These are phyloP conservation scores for human (Homo sapiens) DNA, from an alignment of 2,113 vertebrate species.

Conservation along the genomic window GRCh38 chr1:183620001-183620500, in stretches of 20 bases:
- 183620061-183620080: neutral
- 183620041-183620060: neutral
- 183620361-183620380: neutral
- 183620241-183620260: neutral
- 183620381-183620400: neutral
- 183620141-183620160: constrained; percentile 7
- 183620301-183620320: neutral
- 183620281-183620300: neutral
- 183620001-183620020: neutral
- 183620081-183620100: constrained; percentile 1
- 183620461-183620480: neutral
- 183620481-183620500: neutral
- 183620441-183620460: neutral
- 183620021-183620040: neutral
- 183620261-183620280: neutral
- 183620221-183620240: neutral
- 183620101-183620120: neutral
- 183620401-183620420: neutral
- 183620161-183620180: neutral
- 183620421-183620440: neutral
- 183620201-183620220: neutral
- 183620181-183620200: neutral
- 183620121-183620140: neutral
- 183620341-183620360: neutral
- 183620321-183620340: neutral